Conservation (phyloP, 2,113 vertebrate genomes). For the Tenrec ecaudatus region DNA sequence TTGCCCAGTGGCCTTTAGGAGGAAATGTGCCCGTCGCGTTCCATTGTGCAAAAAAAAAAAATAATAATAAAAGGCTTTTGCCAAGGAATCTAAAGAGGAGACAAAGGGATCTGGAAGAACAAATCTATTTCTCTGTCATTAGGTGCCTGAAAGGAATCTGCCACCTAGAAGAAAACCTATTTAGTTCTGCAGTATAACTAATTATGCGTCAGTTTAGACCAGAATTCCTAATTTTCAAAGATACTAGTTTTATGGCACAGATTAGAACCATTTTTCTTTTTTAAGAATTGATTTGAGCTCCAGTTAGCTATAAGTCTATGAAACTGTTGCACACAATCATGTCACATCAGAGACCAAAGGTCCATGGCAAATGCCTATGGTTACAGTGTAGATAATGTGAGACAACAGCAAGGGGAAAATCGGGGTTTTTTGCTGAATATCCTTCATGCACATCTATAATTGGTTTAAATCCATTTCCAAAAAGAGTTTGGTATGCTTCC, state of each 20-base stretch:
- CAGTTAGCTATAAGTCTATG: constrained; percentile 73
- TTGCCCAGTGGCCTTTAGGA: background rate
- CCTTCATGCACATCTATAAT: constrained; percentile 78
- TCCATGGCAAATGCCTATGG: constrained; percentile 83
- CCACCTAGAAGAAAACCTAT: constrained; percentile 56
- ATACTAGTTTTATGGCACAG: constrained; percentile 1
- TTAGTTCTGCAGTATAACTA: constrained; percentile 52
- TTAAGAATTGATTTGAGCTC: constrained; percentile 71
- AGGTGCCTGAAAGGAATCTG: constrained; percentile 36
- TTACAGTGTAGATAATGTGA: constrained; percentile 81
- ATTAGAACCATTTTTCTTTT: constrained; percentile 25
- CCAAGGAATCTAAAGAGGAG: constrained; percentile 24
- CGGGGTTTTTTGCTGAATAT: constrained; percentile 85
- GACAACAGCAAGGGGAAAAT: constrained; percentile 77
- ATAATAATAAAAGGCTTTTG: background rate
- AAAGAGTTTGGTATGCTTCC: constrained; percentile 75
- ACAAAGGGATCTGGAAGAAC: constrained; percentile 40
- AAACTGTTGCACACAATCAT: constrained; percentile 76
- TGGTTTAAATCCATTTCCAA: constrained; percentile 77
- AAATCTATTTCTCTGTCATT: constrained; percentile 58
- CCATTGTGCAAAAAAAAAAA: background rate
- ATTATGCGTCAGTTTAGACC: constrained; percentile 49
- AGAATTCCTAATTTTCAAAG: constrained; percentile 62
- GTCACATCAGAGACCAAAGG: constrained; percentile 80
- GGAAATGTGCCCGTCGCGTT: background rate